These are phyloP conservation scores for Drosophila biarmipes DNA, from an alignment of 1,140 invertebrate genomes.

Conservation along the genomic window DNA sequence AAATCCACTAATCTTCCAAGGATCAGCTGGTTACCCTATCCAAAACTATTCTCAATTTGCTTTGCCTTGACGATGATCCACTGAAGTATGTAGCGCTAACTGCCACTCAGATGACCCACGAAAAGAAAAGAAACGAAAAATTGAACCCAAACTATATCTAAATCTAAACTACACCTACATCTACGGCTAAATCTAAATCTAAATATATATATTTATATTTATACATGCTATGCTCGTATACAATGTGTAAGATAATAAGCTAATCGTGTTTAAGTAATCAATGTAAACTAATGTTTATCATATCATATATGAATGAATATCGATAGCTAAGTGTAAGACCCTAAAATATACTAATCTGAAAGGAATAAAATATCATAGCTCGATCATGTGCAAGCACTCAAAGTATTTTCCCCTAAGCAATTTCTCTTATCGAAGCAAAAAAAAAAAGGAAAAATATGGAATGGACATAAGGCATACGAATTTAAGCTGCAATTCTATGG, in stretches of 20 bases:
- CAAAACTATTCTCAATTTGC: constrained; percentile 16
- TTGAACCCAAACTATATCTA: constrained; percentile 23
- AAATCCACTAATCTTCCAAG: constrained; percentile 51
- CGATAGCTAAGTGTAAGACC: constrained; percentile 43
- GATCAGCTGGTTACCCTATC: constrained; percentile 35
- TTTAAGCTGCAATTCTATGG: constrained; percentile 77
- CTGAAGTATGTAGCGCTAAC: constrained; percentile 32
- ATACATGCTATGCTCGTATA: constrained; percentile 69
- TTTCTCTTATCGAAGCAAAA: constrained; percentile 41
- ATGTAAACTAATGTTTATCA: constrained; percentile 70
- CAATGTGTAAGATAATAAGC: constrained; percentile 78
- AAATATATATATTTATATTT: constrained; percentile 51
- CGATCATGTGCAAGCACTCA: constrained; percentile 59
- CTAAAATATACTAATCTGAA: constrained; percentile 44
- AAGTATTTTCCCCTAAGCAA: constrained; percentile 60
- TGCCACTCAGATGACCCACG: constrained; percentile 27
- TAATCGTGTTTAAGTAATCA: constrained; percentile 54
- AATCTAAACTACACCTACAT: constrained; percentile 27
- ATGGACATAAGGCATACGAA: constrained; percentile 68
- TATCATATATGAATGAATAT: constrained; percentile 69
- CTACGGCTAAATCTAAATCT: constrained; percentile 40
- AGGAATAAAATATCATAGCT: constrained; percentile 57
- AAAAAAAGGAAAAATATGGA: not conserved
- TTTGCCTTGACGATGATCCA: constrained; percentile 40
- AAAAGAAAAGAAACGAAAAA: not conserved